Evolutionary conservation across 2,113 vertebrate genomes (phyloP), one percentile per base, ranked within the genome.

Genomic region (Phainopepla nitens): DNA sequence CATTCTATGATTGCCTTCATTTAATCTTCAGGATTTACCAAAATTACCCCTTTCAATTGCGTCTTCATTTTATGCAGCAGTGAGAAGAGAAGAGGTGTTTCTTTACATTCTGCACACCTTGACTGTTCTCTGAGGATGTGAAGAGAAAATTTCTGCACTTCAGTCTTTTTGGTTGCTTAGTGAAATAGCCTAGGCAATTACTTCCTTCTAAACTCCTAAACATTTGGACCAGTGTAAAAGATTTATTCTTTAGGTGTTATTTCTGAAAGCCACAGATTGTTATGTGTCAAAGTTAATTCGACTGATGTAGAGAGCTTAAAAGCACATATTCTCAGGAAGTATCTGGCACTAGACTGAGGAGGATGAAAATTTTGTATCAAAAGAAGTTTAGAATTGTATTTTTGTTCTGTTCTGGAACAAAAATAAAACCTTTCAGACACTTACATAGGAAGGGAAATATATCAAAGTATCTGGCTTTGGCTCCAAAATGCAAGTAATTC

Each of bases 21-120:
- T 97, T 94, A 96, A 88, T 94, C 87, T 65, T 71, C 9, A 27
- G 92, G 64, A 96, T 93, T 93, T 95, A 65, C 76, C 82, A 83
- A 92, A 95, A 96, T 96, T 93, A 83, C 35, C 13, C 75, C 49
- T 66, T 93, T 92, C 73, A 93, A 39, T 51, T 54, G 12, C 17
- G 4, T 92, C 91, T 82, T 87, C 42, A 28, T 95, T 96, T 93
- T 90, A 61, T 92, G 53, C 29, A 92, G 54, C 49, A 89, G 82
- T 68, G 88, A 57, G 95, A 94, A 69, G 44, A 83, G 25, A 39
- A 65, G 61, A 87, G 87, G 66, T 93, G 65, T 90, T 93, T 94
- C 93, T 53, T 86, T 58, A 31, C 83, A 27, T 85, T 56, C 71
- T 75, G 42, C 3, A 9, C 77, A 84, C 51, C 68, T 76, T 93